Conservation (phyloP, 2,888 invertebrate species). For the Ennomos quercinarius region DNA sequence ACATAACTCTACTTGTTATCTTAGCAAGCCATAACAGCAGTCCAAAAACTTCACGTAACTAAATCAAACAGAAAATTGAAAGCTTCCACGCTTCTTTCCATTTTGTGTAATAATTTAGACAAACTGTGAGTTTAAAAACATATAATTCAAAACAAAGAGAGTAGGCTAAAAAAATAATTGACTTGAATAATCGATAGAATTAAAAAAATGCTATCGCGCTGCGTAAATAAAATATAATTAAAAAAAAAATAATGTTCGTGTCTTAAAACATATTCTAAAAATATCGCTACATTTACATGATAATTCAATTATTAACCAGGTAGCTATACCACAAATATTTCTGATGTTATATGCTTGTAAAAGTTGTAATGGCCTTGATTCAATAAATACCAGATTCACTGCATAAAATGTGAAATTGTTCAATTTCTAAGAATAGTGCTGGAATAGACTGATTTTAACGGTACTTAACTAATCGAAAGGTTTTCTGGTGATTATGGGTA, state of each 20-base stretch:
- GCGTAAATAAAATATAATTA: too few relatives aligned
- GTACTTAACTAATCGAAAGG: slow-evolving; percentile 17
- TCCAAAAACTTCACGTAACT: slow-evolving; percentile 10
- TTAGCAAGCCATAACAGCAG: too few relatives aligned
- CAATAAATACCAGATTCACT: slow-evolving; percentile 21
- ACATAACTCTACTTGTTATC: too few relatives aligned
- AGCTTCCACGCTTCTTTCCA: slow-evolving; percentile 9
- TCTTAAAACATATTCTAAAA: too few relatives aligned
- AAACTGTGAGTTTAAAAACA: slow-evolving; percentile 5
- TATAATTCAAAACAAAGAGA: slow-evolving; percentile 1
- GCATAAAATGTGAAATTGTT: slow-evolving; percentile 14
- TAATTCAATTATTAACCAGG: not conserved
- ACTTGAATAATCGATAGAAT: too few relatives aligned
- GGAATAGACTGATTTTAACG: slow-evolving; percentile 19
- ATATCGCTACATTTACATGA: too few relatives aligned
- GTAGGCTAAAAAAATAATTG: too few relatives aligned
- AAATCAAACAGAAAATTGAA: slow-evolving; percentile 31
- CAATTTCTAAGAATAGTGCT: slow-evolving; percentile 9
- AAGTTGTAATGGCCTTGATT: slow-evolving; percentile 25
- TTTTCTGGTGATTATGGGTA: slow-evolving; percentile 43
- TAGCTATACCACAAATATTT: slow-evolving; percentile 15
- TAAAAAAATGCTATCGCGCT: too few relatives aligned
- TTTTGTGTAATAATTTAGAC: slow-evolving; percentile 15
- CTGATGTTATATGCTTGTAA: slow-evolving; percentile 12
- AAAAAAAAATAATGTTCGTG: too few relatives aligned